Evolutionary conservation across 2,113 vertebrate species (phyloP), one percentile per base, ranked within the genome.

Genomic region (Danionella cerebrum): DNA sequence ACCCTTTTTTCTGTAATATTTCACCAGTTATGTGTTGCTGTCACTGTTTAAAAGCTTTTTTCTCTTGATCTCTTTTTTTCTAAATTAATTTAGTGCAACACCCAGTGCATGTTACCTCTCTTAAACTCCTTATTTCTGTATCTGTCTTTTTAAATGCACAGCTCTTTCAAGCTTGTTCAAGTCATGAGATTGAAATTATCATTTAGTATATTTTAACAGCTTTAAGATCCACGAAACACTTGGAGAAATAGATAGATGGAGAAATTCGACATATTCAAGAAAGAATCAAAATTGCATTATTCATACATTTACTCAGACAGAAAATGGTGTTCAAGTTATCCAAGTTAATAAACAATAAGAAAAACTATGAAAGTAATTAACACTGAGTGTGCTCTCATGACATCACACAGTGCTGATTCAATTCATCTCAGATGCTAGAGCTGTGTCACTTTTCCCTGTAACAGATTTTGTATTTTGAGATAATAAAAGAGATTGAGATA

Each of bases 391-490:
- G 36, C 36, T 13, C 6, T 59, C 16, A 53, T 72, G 25, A 63
- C 51, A 55, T 60, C 13, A 45, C 41, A 39, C 19, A 24, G 53
- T 63, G 53, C 65, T 50, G 52, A 47, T 51, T 60, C 35, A 73
- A 54, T 41, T 71, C 59, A 60, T 48, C 69, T 74, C 73, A 70
- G 44, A 77, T 73, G 70, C 77, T 79, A 72, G 63, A 71, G 63
- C 69, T 73, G 79, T 79, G 68, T 77, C 70, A 75, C 66, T 64
- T 73, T 77, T 60, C 63, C 51, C 55, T 76, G 77, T 77, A 72
- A 76, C 68, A 79, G 48, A 77, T 81, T 81, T 81, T 81, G 79
- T 81, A 81, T 79, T 81, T 81, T 79, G 75, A 79, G 67, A 79
- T 78, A 81, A 81, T 81, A 81, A 81, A 81, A 76, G 59, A 74